Percentiles rank a stretch among this genome's conserved stretches.
phyloP scores from a whole-genome alignment of 2,797 vertebrate species.

The Syndactyla subalaris region DNA sequence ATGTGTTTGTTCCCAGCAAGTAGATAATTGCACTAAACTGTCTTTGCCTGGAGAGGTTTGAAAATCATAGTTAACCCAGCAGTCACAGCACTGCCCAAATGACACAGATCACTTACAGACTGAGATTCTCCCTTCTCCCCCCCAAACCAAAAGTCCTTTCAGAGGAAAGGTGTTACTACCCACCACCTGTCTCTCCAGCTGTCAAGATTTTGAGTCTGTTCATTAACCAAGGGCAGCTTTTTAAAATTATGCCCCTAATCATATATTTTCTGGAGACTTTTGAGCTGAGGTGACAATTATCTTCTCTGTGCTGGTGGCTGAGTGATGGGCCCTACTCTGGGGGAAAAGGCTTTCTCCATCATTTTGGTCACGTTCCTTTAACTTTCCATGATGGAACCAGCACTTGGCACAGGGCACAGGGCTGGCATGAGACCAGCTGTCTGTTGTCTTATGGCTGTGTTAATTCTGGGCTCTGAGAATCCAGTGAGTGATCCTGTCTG shows the following conservation, averaged over 20 bases:
- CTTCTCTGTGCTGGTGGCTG: not conserved
- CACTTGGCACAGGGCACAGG: not conserved
- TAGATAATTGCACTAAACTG: not conserved
- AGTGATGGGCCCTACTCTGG: not conserved
- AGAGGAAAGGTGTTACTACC: not conserved
- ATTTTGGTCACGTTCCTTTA: not conserved
- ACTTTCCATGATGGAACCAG: not conserved
- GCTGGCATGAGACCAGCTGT: not conserved
- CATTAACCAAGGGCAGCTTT: not conserved
- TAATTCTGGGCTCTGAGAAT: not conserved
- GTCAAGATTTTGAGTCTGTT: not conserved
- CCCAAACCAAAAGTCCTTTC: not conserved
- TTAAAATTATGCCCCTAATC: not conserved
- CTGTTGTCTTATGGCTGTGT: not conserved
- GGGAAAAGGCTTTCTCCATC: not conserved
- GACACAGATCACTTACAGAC: not conserved
- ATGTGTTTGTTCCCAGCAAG: not conserved
- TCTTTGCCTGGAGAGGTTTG: not conserved
- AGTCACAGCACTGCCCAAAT: not conserved
- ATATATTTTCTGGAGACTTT: not conserved
- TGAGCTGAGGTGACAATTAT: not conserved
- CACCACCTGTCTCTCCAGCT: slow-evolving; percentile 32
- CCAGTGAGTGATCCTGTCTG: accelerated
- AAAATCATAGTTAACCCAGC: not conserved
- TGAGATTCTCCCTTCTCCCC: not conserved